Evolutionary conservation across 2,113 vertebrate genomes (phyloP).

Genomic region (Notarius lentiginosus): DNA sequence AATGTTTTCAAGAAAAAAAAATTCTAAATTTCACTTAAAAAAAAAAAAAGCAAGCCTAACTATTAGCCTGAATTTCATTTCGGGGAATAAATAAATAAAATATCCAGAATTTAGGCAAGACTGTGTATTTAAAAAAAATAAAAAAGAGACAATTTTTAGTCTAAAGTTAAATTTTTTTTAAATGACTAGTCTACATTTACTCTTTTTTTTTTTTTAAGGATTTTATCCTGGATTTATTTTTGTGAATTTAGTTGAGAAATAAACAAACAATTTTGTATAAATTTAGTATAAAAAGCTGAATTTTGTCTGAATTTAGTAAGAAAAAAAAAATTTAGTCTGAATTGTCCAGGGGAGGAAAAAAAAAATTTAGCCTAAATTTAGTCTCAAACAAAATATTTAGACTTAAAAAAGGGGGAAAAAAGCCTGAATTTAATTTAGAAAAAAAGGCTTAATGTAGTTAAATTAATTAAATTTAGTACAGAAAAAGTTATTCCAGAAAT

Average conservation of each 20-base stretch:
- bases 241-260: neutral
- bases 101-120: too few relatives aligned
- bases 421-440: neutral
- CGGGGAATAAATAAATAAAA: too few relatives aligned
- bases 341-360: neutral
- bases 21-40: neutral
- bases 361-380: neutral
- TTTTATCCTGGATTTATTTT: neutral
- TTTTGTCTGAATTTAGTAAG: neutral
- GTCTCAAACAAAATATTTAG: neutral
- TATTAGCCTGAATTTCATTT: too few relatives aligned
- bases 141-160: neutral
- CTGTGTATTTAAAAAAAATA: neutral
- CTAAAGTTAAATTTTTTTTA: neutral
- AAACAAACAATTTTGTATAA: neutral
- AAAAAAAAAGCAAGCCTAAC: too few relatives aligned
- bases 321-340: neutral
- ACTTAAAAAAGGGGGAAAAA: too few relatives aligned
- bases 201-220: neutral
- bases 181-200: too few relatives aligned
- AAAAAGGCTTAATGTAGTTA: too few relatives aligned
- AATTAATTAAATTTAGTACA: neutral
- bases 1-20: neutral
- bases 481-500: neutral
- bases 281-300: neutral